These are phyloP conservation scores for Lycocerus yunnanus DNA, from an alignment of 2,888 invertebrate species.

Conservation along the genomic window DNA sequence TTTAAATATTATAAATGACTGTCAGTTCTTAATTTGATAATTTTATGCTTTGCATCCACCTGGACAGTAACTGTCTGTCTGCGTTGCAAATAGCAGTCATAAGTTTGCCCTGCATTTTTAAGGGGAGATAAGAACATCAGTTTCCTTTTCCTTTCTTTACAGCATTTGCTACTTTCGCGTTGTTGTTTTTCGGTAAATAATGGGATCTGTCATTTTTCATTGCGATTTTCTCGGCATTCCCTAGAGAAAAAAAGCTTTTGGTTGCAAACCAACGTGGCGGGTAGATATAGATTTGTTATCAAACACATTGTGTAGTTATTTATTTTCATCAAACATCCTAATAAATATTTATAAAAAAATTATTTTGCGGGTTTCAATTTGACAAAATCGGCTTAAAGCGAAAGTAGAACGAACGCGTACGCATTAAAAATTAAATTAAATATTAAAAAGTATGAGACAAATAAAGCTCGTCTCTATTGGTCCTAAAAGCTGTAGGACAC, in stretches of 20 bases:
- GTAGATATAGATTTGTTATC: constrained; percentile 36
- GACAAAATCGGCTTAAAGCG: neutral
- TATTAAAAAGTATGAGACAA: neutral
- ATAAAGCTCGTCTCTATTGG: neutral
- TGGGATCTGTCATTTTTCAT: constrained; percentile 59
- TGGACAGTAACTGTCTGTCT: constrained; percentile 24
- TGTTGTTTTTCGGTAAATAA: constrained; percentile 58
- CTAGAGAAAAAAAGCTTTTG: constrained; percentile 38
- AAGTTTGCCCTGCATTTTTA: constrained; percentile 37
- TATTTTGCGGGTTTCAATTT: neutral
- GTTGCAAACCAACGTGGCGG: constrained; percentile 26
- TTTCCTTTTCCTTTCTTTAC: constrained; percentile 52
- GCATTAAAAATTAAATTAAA: neutral
- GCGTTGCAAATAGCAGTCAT: constrained; percentile 36
- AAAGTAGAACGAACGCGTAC: neutral
- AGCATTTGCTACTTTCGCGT: constrained; percentile 54
- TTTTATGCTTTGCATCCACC: constrained; percentile 11
- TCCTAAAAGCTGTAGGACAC: constrained; percentile 16
- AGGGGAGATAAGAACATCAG: constrained; percentile 43
- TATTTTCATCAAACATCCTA: constrained; percentile 28
- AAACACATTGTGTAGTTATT: constrained; percentile 34
- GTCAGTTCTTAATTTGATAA: constrained; percentile 2
- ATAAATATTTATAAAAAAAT: constrained; percentile 23
- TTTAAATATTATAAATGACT: neutral
- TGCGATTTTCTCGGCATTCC: constrained; percentile 48